These are phyloP conservation scores for Ylistrum balloti DNA, from an alignment of 1,140 invertebrate genomes.

Conservation along the genomic window DNA sequence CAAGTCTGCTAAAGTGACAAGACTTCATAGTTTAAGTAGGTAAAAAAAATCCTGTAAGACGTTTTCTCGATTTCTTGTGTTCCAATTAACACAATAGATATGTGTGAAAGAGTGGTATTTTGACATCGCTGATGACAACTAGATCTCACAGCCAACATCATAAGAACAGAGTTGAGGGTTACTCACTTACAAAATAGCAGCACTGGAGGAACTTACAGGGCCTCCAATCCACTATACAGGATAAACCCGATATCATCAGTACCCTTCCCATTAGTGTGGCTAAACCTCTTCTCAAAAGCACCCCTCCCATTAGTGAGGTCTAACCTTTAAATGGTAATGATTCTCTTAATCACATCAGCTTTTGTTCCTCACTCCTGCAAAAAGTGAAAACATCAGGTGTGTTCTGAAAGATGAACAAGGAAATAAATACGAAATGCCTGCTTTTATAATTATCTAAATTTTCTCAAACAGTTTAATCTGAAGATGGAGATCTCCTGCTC, in stretches of 20 bases:
- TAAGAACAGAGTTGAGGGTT: background rate
- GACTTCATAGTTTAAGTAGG: background rate
- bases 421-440: background rate
- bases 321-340: background rate
- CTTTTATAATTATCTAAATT: background rate
- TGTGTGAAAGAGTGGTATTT: slow-evolving; percentile 31
- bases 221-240: background rate
- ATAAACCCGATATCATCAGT: background rate
- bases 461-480: background rate
- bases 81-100: slow-evolving; percentile 27
- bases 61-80: slow-evolving; percentile 1
- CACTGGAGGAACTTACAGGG: background rate
- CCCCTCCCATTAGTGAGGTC: background rate
- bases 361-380: background rate
- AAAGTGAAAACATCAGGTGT: slow-evolving; percentile 33
- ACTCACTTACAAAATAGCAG: background rate
- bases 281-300: background rate
- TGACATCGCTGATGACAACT: slow-evolving; percentile 25
- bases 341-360: slow-evolving; percentile 9
- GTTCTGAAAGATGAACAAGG: slow-evolving; percentile 26
- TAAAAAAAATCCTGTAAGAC: background rate
- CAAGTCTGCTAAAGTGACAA: slow-evolving; percentile 33
- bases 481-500: background rate
- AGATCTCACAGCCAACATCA: slow-evolving; percentile 27
- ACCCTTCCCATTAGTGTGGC: background rate